Conservation (phyloP, 35 echinoderm and acorn worm genomes). For the Heliocidaris tuberculata region DNA sequence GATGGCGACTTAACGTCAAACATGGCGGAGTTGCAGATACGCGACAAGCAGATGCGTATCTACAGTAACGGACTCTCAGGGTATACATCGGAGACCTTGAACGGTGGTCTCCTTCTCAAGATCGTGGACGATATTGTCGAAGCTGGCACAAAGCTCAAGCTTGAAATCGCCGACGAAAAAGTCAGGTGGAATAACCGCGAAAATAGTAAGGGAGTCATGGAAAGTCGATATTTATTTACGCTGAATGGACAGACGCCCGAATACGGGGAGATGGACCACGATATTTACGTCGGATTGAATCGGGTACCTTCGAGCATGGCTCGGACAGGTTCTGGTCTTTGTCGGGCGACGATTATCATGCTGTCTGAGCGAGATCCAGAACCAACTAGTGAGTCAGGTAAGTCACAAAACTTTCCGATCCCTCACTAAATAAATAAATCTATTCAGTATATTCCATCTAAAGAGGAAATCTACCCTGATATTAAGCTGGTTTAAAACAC, state of each 20-base stretch:
- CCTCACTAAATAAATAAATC: too few relatives aligned
- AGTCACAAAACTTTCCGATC: background rate
- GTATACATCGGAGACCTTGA: slow-evolving; percentile 73
- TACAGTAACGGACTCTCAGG: slow-evolving; percentile 89
- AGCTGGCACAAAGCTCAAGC: slow-evolving; percentile 59
- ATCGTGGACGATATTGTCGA: slow-evolving; percentile 88
- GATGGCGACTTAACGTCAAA: slow-evolving; percentile 62
- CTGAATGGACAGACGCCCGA: slow-evolving; percentile 71
- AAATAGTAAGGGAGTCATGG: slow-evolving; percentile 53
- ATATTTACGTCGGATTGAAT: slow-evolving; percentile 89
- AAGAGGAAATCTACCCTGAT: too few relatives aligned
- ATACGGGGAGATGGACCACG: slow-evolving; percentile 76
- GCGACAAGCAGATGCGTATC: slow-evolving; percentile 79
- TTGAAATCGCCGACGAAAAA: slow-evolving; percentile 82
- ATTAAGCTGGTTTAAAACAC: too few relatives aligned
- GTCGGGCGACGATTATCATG: slow-evolving; percentile 75
- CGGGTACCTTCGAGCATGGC: slow-evolving; percentile 66
- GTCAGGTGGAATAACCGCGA: slow-evolving; percentile 88
- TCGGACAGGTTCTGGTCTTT: slow-evolving; percentile 83
- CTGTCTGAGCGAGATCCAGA: slow-evolving; percentile 14
- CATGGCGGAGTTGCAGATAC: slow-evolving; percentile 92
- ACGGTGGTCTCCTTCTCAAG: slow-evolving; percentile 82
- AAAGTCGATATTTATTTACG: slow-evolving; percentile 81
- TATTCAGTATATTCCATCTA: too few relatives aligned
- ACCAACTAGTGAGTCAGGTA: background rate